phyloP scores from a whole-genome alignment of 2,888 invertebrate species.

The Diogma glabrata region DNA sequence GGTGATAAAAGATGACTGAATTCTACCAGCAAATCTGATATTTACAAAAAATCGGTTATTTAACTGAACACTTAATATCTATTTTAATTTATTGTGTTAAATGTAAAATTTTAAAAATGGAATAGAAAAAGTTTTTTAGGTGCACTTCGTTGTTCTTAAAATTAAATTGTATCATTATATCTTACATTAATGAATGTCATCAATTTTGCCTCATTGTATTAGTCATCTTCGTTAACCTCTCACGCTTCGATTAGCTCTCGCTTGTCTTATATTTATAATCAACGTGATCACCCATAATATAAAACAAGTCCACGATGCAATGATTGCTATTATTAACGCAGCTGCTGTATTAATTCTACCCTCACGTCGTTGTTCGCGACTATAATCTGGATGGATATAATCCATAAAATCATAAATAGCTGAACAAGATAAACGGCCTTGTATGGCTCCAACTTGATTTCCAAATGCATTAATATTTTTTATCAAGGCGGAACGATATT shows the following conservation, averaged over 20 bases:
- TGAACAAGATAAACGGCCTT: conserved; percentile 52
- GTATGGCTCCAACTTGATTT: conserved; percentile 34
- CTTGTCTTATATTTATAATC: conserved; percentile 42
- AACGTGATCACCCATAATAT: conserved; percentile 43
- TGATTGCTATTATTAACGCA: conserved; percentile 52
- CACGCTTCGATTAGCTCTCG: conserved; percentile 30
- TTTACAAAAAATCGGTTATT: too few species aligned
- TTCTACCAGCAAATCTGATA: too few species aligned
- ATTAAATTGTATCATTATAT: too few species aligned
- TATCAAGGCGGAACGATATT: conserved; percentile 56
- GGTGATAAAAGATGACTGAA: too few species aligned
- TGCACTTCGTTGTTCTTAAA: too few species aligned
- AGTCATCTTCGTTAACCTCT: conserved; percentile 27
- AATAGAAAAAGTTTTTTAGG: too few species aligned
- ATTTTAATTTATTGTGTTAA: too few species aligned
- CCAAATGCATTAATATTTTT: conserved; percentile 38
- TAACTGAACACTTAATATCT: too few species aligned
- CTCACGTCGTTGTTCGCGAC: conserved; percentile 49
- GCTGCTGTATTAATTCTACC: conserved; percentile 62
- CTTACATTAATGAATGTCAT: too few species aligned
- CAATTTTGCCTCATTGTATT: too few species aligned
- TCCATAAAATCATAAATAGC: conserved; percentile 76
- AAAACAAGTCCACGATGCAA: conserved; percentile 50
- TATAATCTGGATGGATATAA: conserved; percentile 56
- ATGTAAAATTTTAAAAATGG: too few species aligned